Conservation (phyloP, 1,140 invertebrate species). For the Nephotettix cincticeps region DNA sequence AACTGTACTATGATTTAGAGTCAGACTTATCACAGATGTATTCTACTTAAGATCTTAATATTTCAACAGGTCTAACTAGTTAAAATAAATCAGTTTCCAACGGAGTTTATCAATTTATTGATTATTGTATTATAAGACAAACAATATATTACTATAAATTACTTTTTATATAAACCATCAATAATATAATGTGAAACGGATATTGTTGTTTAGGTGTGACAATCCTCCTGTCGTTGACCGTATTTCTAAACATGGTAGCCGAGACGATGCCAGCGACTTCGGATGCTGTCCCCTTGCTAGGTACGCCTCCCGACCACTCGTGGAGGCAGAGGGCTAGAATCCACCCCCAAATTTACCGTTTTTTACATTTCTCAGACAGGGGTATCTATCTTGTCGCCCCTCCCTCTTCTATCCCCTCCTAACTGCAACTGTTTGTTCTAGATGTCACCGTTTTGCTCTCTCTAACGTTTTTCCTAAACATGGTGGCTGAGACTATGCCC, state of each 20-base stretch:
- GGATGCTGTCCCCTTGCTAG: constrained; percentile 81
- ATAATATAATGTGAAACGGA: not conserved
- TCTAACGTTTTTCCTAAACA: constrained; percentile 70
- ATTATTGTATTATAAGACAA: too few relatives aligned
- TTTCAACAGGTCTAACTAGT: too few relatives aligned
- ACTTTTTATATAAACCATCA: too few relatives aligned
- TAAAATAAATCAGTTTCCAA: too few relatives aligned
- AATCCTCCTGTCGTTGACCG: constrained; percentile 85
- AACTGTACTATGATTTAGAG: too few relatives aligned
- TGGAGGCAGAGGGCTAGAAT: constrained; percentile 36
- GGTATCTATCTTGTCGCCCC: constrained; percentile 16
- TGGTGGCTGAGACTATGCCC: constrained; percentile 63
- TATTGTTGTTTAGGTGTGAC: constrained; percentile 68
- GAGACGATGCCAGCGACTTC: constrained; percentile 83
- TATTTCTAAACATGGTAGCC: constrained; percentile 84
- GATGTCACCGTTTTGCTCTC: constrained; percentile 72
- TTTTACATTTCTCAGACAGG: not conserved
- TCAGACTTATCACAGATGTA: too few relatives aligned
- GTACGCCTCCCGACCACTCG: constrained; percentile 50
- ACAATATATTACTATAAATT: too few relatives aligned
- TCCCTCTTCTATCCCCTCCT: constrained; percentile 17
- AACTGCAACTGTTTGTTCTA: constrained; percentile 45
- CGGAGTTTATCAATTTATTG: too few relatives aligned
- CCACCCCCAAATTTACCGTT: not conserved
- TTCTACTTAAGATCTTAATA: too few relatives aligned